Base-by-base conservation (phyloP, 64 coral and sea anemone genomes). In the Catalaphyllia jardinei region DNA sequence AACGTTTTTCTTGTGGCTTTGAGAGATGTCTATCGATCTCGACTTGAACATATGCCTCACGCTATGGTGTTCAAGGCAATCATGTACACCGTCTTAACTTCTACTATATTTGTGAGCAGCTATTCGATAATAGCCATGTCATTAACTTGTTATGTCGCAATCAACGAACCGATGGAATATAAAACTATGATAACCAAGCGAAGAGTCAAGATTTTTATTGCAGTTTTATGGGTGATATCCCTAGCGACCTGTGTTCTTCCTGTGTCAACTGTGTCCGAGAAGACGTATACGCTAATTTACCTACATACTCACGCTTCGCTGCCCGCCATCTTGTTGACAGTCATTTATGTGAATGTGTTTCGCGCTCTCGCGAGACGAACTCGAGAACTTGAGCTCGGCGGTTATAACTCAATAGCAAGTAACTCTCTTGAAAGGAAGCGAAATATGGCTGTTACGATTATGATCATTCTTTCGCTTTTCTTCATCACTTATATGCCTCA, bases 311-410 rank as follows among this genome's bases (percentile, higher is more conserved):
- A 81, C 79, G 79, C 57, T 0, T 62, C 79, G 9, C 4, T 81
- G 16, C 79, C 79, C 0, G 79, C 79, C 29, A 62, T 81, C 20
- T 38, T 81, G 29, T 57, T 81, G 57, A 81, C 79, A 0, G 29
- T 81, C 1, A 62, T 81, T 1, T 81, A 81, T 29, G 59, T 63
- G 30, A 81, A 81, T 1, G 79, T 81, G 30, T 81, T 81, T 38
- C 79, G 79, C 59, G 79, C 79, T 20, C 55, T 81, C 54, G 55
- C 79, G 79, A 81, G 79, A 81, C 79, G 79, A 15, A 81, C 79
- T 7, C 79, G 79, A 57, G 79, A 81, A 16, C 55, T 81, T 31
- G 55, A 81, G 20, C 15, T 29, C 4, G 59, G 29, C 1, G 79
- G 79, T 10, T 81, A 62, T 18, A 18, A 81, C 55, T 29, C 57